Evolutionary conservation across 2,888 invertebrate species (phyloP).

Genomic region (Ornithoptera priamus): DNA sequence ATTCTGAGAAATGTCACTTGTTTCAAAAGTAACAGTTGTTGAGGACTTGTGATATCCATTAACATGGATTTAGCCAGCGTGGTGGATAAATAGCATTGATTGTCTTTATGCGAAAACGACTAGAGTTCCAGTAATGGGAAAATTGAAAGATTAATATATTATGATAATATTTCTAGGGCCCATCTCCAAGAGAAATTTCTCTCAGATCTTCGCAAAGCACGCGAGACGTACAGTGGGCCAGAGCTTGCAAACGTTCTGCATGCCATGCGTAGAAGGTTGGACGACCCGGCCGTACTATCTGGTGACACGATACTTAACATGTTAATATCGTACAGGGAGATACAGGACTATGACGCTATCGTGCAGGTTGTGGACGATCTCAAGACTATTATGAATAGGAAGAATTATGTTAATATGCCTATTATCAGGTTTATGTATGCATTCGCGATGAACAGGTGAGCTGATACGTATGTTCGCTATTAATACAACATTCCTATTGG

Average conservation of each 20-base stretch:
- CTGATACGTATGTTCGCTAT: constrained; percentile 8
- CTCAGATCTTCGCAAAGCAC: constrained; percentile 93
- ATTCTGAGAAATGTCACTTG: no score
- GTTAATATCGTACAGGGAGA: constrained; percentile 93
- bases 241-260: constrained; percentile 90
- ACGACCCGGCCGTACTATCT: constrained; percentile 97
- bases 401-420: constrained; percentile 92
- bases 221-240: constrained; percentile 91
- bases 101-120: no score
- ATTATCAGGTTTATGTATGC: constrained; percentile 96
- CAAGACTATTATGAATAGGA: constrained; percentile 92
- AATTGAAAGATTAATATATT: not conserved
- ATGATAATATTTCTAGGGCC: constrained; percentile 81
- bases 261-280: constrained; percentile 94
- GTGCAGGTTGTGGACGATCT: constrained; percentile 97
- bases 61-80: no score
- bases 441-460: constrained; percentile 95
- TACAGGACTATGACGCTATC: constrained; percentile 98
- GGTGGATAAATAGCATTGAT: no score
- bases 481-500: not conserved
- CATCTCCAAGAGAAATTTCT: constrained; percentile 99
- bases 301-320: constrained; percentile 97
- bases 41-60: no score
- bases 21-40: no score
- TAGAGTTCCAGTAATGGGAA: no score